phyloP scores from a whole-genome alignment of 2,888 invertebrate species.

The Phrixothrix hirtus region DNA sequence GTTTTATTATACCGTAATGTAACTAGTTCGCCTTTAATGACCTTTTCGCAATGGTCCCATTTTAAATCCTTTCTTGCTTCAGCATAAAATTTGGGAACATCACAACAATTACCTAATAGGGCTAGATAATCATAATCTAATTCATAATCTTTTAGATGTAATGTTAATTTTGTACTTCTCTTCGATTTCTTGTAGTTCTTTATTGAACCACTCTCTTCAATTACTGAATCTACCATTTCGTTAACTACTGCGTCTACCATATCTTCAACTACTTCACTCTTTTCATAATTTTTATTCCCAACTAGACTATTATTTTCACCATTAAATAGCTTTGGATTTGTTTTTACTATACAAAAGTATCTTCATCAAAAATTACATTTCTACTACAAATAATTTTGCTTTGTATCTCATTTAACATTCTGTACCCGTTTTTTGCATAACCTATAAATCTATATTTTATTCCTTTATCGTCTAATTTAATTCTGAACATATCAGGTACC shows the following conservation, averaged over 20 bases:
- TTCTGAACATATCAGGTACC: conserved; percentile 18
- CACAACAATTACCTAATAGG: neutral
- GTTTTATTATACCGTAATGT: neutral
- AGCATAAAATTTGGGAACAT: conserved; percentile 2
- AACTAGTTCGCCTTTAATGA: neutral
- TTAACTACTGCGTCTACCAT: neutral
- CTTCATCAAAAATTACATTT: conserved; percentile 6
- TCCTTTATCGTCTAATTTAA: too few species aligned
- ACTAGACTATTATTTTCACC: too few species aligned
- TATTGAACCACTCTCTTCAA: neutral
- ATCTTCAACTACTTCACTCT: neutral
- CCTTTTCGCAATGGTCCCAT: neutral
- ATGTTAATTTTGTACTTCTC: neutral
- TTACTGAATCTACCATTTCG: too few species aligned
- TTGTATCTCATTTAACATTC: neutral
- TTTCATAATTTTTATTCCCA: too few species aligned
- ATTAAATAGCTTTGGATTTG: neutral
- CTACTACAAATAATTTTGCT: neutral
- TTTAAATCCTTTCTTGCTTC: too few species aligned
- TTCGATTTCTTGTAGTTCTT: neutral
- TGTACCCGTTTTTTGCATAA: conserved; percentile 12
- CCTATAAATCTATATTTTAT: conserved; percentile 23
- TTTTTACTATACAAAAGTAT: too few species aligned
- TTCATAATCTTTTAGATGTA: neutral
- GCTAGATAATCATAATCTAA: neutral